Evolutionary conservation across 2,113 vertebrate genomes (phyloP).

Genomic region (Gymnorhina tibicen): DNA sequence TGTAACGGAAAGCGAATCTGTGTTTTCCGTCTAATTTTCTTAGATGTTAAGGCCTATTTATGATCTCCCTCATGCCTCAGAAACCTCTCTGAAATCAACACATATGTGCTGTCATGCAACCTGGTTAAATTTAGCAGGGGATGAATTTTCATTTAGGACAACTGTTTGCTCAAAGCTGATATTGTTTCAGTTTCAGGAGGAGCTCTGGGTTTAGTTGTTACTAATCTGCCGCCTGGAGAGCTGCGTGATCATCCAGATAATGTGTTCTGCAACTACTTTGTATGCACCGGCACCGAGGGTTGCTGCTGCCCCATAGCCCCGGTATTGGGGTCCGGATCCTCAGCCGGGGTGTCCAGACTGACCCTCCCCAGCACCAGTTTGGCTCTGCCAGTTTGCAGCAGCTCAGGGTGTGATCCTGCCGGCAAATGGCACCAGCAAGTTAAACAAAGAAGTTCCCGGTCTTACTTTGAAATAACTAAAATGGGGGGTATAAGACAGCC

Average conservation of each 20-base stretch:
- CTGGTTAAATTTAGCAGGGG: conserved; percentile 61
- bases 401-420: neutral
- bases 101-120: conserved; percentile 67
- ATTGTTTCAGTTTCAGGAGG: conserved; percentile 20
- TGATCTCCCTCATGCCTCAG: conserved; percentile 57
- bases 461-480: neutral
- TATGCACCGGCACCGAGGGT: neutral
- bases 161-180: conserved; percentile 43
- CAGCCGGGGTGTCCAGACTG: neutral
- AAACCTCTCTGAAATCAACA: conserved; percentile 64
- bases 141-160: conserved; percentile 64
- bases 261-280: neutral
- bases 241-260: neutral
- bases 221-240: neutral
- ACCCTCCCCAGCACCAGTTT: neutral
- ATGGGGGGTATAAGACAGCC: accelerated
- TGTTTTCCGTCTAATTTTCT: conserved; percentile 56
- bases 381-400: neutral
- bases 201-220: neutral
- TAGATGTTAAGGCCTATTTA: conserved; percentile 65
- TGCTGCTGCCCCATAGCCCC: accelerated
- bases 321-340: neutral
- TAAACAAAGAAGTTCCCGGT: neutral
- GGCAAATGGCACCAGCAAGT: neutral
- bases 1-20: neutral